Evolutionary conservation across 2,888 invertebrate species (phyloP).

Genomic region (Drosophila buzzatii): DNA sequence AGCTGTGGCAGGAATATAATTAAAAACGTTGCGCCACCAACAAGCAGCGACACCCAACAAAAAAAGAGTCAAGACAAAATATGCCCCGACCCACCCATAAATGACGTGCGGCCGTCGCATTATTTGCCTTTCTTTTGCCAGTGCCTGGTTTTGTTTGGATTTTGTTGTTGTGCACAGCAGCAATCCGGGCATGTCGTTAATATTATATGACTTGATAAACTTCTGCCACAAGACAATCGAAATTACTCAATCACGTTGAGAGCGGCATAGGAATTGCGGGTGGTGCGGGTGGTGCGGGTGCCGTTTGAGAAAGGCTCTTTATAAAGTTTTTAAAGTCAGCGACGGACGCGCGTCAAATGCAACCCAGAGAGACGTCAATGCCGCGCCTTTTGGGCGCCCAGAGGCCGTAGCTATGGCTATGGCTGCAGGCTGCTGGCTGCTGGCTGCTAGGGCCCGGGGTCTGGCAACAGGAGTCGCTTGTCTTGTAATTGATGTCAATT

Average conservation of each 20-base stretch:
- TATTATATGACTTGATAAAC: slow-evolving; percentile 81
- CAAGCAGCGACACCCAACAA: slow-evolving; percentile 53
- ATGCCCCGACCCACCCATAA: slow-evolving; percentile 73
- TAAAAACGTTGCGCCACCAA: slow-evolving; percentile 68
- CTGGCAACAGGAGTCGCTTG: slow-evolving; percentile 69
- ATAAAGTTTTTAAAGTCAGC: slow-evolving; percentile 29
- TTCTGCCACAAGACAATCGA: slow-evolving; percentile 81
- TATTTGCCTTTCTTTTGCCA: slow-evolving; percentile 76
- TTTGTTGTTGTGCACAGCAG: slow-evolving; percentile 49
- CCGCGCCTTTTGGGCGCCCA: slow-evolving; percentile 62
- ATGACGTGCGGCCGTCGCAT: slow-evolving; percentile 77
- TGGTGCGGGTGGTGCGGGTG: slow-evolving; percentile 6
- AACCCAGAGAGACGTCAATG: slow-evolving; percentile 65
- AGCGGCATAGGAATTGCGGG: slow-evolving; percentile 21
- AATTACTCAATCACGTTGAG: slow-evolving; percentile 76
- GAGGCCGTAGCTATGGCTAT: slow-evolving; percentile 4
- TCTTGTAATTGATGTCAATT: slow-evolving; percentile 79
- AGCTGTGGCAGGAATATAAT: slow-evolving; percentile 69
- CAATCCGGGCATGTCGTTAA: slow-evolving; percentile 72
- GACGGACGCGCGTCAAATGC: slow-evolving; percentile 72
- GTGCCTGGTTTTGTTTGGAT: slow-evolving; percentile 15
- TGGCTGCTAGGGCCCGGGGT: slow-evolving; percentile 24
- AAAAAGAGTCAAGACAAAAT: slow-evolving; percentile 5
- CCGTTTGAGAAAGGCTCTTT: slow-evolving; percentile 47
- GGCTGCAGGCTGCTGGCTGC: background rate